These are phyloP conservation scores for Cephalopachus bancanus DNA, from an alignment of 2,797 vertebrate genomes.

Conservation along the genomic window DNA sequence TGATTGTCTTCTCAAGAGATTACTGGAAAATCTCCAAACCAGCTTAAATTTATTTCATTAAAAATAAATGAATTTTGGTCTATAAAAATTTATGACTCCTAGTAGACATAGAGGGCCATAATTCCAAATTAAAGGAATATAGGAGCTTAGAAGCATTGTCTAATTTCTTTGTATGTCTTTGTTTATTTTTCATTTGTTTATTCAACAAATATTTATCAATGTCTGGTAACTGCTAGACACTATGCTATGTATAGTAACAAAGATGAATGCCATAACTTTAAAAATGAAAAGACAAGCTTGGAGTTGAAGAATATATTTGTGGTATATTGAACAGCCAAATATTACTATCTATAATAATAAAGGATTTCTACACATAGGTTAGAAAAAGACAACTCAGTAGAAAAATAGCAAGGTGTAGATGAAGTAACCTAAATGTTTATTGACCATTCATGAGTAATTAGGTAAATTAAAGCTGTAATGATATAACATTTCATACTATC, in stretches of 20 bases:
- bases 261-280: conserved; percentile 5
- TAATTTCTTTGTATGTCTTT: conserved; percentile 17
- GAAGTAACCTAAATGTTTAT: conserved; percentile 3
- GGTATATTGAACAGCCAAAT: conserved; percentile 18
- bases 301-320: conserved; percentile 27
- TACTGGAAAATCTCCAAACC: conserved; percentile 12
- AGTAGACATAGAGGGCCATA: background rate
- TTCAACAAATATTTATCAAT: background rate
- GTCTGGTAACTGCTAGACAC: background rate
- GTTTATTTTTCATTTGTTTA: background rate
- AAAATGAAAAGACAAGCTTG: background rate
- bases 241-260: background rate
- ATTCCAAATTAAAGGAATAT: conserved; percentile 2
- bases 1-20: background rate
- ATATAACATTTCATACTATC: background rate
- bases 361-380: background rate
- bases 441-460: background rate
- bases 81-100: background rate
- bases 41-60: conserved; percentile 48
- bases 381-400: conserved; percentile 51
- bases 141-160: conserved; percentile 6
- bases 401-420: conserved; percentile 3
- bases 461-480: conserved; percentile 25
- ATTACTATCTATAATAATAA: conserved; percentile 21
- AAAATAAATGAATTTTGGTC: conserved; percentile 34